Base-by-base conservation (phyloP, 2,797 vertebrate species). In the Coregonus sp. region DNA sequence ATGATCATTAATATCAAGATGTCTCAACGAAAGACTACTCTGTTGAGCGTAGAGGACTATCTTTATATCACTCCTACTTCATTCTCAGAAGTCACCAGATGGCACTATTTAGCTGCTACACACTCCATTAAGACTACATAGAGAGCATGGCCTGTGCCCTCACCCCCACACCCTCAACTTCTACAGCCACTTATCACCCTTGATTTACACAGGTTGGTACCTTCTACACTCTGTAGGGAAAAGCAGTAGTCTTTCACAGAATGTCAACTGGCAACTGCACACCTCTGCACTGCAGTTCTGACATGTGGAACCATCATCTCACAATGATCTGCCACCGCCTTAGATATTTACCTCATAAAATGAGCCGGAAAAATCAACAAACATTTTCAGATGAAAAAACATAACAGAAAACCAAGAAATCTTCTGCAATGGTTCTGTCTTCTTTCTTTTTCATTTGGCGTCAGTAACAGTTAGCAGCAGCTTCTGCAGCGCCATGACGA, bases 41-140 rank as follows among this genome's bases (percentile, higher is more conserved):
- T 61, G 4, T 61, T 63, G 12, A 9, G 4, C 11, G 31, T 33
- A 4, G 16, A 33, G 33, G 5, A 7, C n/a, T 14, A 4, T 31
- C 25, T 54, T 31, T 78, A 86, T 63, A 20, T 40, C 40, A 65
- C 59, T 88, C 25, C 77, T 82, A 29, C 63, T 72, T 51, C 70
- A 82, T 84, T 85, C 75, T 78, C 70, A 72, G 75, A 86, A 86
- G 89, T 92, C 92, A 92, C 86, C 91, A 93, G 92, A 91, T 92
- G 91, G 92, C 92, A 91, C 91, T 92, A 91, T 92, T 92, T 92
- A 93, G 91, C 92, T 92, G 91, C 68, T 83, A 78, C 87, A 87
- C n/a, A 18, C 66, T 35, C 5, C 29, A 54, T 52, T 20, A 31
- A n/a, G 52, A 37, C 56, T 15, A 18, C 18, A 20, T 1, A 5